These are phyloP conservation scores for Diacarnus erythraeanus DNA, from an alignment of 37 sponge, comb jelly and placozoan genomes.

Conservation along the genomic window DNA sequence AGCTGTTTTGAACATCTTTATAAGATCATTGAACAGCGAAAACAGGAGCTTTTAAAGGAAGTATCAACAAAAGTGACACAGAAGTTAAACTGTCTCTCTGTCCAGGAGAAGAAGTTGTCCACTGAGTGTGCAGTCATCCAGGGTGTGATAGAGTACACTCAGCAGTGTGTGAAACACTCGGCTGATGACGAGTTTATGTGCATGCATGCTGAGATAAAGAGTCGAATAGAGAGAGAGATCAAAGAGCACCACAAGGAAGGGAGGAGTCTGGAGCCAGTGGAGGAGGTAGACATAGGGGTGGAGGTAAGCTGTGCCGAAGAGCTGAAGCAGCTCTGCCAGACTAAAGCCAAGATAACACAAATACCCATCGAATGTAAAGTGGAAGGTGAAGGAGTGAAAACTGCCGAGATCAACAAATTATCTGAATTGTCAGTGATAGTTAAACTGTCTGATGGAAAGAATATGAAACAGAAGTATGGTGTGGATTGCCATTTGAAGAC, in stretches of 20 bases:
- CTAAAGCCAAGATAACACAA: neutral
- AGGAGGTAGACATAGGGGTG: conserved; percentile 6
- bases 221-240: neutral
- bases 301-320: neutral
- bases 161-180: conserved; percentile 4
- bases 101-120: conserved; percentile 9
- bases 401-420: neutral
- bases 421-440: neutral
- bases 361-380: neutral
- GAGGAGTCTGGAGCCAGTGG: conserved; percentile 2
- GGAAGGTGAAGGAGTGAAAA: neutral
- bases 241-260: neutral
- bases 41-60: conserved; percentile 13
- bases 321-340: conserved; percentile 1
- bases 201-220: neutral
- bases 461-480: neutral
- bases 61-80: neutral
- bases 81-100: conserved; percentile 9
- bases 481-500: conserved; percentile 15
- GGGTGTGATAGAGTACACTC: conserved; percentile 16
- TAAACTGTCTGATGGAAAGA: neutral
- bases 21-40: neutral
- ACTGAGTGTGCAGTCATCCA: conserved; percentile 8
- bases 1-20: conserved; percentile 23
- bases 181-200: conserved; percentile 9